Evolutionary conservation across 2,797 vertebrate genomes (phyloP).

Genomic region (Salarias fasciatus): DNA sequence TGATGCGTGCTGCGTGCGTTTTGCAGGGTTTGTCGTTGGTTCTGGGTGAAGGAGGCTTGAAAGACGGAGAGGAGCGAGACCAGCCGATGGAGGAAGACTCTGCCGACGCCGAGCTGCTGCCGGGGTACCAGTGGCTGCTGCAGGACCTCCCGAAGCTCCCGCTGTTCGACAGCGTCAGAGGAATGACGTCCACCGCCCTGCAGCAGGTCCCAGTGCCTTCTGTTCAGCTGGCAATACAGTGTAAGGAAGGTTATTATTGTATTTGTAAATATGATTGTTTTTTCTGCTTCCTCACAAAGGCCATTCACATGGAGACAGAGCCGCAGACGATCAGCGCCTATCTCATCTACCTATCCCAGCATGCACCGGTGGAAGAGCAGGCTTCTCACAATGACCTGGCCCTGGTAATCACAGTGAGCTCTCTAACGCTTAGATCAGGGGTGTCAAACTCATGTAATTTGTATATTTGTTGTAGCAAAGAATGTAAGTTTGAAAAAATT

Average conservation of each 20-base stretch:
- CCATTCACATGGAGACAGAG: slow-evolving; percentile 98
- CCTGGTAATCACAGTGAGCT: slow-evolving; percentile 83
- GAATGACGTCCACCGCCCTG: slow-evolving; percentile 91
- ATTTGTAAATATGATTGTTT: background rate
- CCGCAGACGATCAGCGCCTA: slow-evolving; percentile 98
- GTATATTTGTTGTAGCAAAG: too few species aligned
- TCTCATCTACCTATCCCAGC: slow-evolving; percentile 96
- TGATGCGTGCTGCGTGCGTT: background rate
- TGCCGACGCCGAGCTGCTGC: slow-evolving; percentile 86
- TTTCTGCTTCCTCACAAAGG: slow-evolving; percentile 75
- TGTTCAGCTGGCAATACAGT: background rate
- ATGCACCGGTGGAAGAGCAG: slow-evolving; percentile 95
- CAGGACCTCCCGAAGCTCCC: slow-evolving; percentile 94
- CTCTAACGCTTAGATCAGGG: background rate
- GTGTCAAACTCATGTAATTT: too few species aligned
- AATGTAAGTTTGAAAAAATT: too few species aligned
- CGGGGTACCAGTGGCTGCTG: slow-evolving; percentile 95
- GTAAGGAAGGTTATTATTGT: background rate
- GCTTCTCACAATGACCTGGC: slow-evolving; percentile 94
- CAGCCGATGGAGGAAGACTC: slow-evolving; percentile 94
- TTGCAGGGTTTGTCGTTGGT: slow-evolving; percentile 93
- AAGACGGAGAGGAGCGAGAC: slow-evolving; percentile 93
- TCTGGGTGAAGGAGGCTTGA: slow-evolving; percentile 90
- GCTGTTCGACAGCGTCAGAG: slow-evolving; percentile 91
- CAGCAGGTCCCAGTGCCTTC: slow-evolving; percentile 87